phyloP scores from a whole-genome alignment of 2,797 vertebrate species.

The Malacoctenus gilli region DNA sequence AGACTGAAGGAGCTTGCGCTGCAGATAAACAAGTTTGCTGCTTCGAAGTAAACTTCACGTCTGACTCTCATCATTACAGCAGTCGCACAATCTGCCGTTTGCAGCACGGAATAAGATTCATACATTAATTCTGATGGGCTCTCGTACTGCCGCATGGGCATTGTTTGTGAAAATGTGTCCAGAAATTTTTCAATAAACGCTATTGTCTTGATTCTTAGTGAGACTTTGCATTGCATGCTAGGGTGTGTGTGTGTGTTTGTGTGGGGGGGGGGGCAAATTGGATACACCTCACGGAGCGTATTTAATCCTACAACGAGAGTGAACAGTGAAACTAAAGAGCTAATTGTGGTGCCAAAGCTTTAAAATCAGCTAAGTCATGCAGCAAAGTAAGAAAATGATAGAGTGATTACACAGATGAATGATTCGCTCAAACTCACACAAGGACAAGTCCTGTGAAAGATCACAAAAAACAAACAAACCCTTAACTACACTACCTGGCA shows the following conservation, averaged over 20 bases:
- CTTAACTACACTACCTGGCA: slow-evolving; percentile 36
- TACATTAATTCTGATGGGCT: neutral
- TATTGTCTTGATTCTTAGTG: too few relatives aligned
- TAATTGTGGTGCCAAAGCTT: slow-evolving; percentile 25
- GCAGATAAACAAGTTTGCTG: slow-evolving; percentile 56
- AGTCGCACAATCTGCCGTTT: too few relatives aligned
- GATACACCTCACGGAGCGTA: too few relatives aligned
- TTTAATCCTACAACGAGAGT: slow-evolving; percentile 14
- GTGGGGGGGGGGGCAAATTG: too few relatives aligned
- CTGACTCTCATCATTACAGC: neutral
- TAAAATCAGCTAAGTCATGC: slow-evolving; percentile 49
- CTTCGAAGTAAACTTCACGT: slow-evolving; percentile 39
- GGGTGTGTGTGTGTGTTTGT: too few relatives aligned
- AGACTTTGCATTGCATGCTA: too few relatives aligned
- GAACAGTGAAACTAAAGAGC: slow-evolving; percentile 34
- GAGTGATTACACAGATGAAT: slow-evolving; percentile 40
- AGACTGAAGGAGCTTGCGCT: slow-evolving; percentile 31
- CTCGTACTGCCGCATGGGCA: neutral
- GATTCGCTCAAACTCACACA: slow-evolving; percentile 36
- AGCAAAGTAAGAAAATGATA: slow-evolving; percentile 36
- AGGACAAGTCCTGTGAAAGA: slow-evolving; percentile 40
- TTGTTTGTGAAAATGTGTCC: neutral
- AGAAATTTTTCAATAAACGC: too few relatives aligned
- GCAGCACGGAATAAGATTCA: too few relatives aligned
- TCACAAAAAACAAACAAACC: slow-evolving; percentile 30